Conservation (phyloP, 2,113 vertebrate species). For the Atractosteus spatula region DNA sequence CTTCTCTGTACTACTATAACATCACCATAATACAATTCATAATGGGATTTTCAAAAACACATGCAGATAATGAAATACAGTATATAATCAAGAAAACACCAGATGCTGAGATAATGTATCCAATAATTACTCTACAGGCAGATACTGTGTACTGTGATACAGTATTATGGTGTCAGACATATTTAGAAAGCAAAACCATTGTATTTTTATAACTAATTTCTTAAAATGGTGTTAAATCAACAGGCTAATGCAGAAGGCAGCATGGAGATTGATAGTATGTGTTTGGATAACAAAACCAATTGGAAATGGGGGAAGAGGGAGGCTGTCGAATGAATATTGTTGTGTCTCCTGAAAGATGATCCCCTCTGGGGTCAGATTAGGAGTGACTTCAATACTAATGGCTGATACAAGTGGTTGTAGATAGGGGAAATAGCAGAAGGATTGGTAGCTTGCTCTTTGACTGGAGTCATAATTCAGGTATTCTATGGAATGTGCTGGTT, state of each 20-base stretch:
- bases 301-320: slow-evolving; percentile 42
- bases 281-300: slow-evolving; percentile 43
- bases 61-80: no score
- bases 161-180: no score
- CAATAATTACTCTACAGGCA: no score
- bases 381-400: slow-evolving; percentile 53
- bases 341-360: slow-evolving; percentile 59
- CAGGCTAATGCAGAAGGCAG: neutral
- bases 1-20: no score
- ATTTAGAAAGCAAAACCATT: no score
- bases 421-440: slow-evolving; percentile 43
- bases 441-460: slow-evolving; percentile 49
- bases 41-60: no score
- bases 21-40: no score
- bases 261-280: slow-evolving; percentile 33
- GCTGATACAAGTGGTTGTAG: slow-evolving; percentile 48
- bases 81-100: no score
- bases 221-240: neutral
- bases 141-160: no score
- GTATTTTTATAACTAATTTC: no score
- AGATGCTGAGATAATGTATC: no score
- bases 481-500: slow-evolving; percentile 42
- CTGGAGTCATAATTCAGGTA: slow-evolving; percentile 49
- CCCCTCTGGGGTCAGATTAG: slow-evolving; percentile 48
- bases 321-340: slow-evolving; percentile 32